Evolutionary conservation across 92 coral and sea anemone genomes (phyloP).

Genomic region (Porites divaricata): DNA sequence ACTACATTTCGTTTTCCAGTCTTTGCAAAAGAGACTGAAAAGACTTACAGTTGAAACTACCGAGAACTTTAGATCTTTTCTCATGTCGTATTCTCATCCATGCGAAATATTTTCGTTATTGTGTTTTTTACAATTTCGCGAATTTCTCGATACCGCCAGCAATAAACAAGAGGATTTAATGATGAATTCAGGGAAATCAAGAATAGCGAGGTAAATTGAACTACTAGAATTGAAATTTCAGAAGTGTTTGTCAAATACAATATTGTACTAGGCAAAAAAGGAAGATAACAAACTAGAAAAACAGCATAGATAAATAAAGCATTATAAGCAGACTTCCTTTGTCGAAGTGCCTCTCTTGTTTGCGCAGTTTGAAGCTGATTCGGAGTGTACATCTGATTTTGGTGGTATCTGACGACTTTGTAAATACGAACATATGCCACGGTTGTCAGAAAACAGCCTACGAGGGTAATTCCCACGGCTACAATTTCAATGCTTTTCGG

Average conservation of each 20-base stretch:
- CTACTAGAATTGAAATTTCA: not conserved
- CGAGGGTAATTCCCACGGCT: not conserved
- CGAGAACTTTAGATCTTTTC: no score
- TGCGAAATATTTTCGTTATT: not conserved
- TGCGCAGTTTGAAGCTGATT: not conserved
- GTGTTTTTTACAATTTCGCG: not conserved
- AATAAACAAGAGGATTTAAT: slow-evolving; percentile 19
- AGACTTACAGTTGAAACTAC: no score
- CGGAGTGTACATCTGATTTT: not conserved
- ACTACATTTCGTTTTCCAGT: no score
- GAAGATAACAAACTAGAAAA: slow-evolving; percentile 7
- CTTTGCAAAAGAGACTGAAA: no score
- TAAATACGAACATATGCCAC: not conserved
- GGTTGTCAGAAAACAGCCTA: not conserved
- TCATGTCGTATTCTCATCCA: not conserved
- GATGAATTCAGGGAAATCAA: slow-evolving; percentile 3
- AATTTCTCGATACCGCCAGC: slow-evolving; percentile 15
- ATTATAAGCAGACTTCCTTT: slow-evolving; percentile 12
- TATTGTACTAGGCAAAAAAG: not conserved
- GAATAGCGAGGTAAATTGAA: not conserved
- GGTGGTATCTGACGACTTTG: not conserved
- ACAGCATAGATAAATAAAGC: slow-evolving; percentile 4
- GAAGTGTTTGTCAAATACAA: no score
- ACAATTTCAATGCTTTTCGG: not conserved
- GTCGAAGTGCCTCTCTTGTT: not conserved